Conservation (phyloP, 2,113 vertebrate genomes). For the Solea solea region DNA sequence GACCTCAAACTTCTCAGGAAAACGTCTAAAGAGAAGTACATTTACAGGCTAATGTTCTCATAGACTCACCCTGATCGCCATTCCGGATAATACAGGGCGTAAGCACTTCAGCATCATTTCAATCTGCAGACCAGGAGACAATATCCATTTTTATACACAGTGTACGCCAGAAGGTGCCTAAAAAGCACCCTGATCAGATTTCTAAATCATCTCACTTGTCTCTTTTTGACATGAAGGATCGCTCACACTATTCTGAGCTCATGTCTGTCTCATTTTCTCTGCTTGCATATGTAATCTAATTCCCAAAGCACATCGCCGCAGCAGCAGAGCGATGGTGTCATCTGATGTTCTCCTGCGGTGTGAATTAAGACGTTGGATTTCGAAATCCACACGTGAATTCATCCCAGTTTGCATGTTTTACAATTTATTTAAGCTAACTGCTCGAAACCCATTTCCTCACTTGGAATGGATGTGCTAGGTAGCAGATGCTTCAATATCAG, state of each 20-base stretch:
- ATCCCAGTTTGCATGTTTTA: conserved; percentile 24
- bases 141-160: too few species aligned
- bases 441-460: conserved; percentile 71
- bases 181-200: background rate
- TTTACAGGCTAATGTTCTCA: too few species aligned
- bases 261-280: background rate
- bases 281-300: background rate
- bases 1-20: too few species aligned
- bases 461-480: conserved; percentile 57
- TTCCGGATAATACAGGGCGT: too few species aligned
- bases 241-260: background rate
- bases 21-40: too few species aligned
- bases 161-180: background rate
- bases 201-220: background rate
- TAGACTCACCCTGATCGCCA: too few species aligned
- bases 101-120: too few species aligned
- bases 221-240: background rate
- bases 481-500: conserved; percentile 74
- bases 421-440: conserved; percentile 53
- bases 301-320: background rate
- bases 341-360: background rate
- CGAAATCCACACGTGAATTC: conserved; percentile 6
- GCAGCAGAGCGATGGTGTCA: background rate
- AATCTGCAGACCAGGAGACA: too few species aligned
- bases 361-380: background rate